These are phyloP conservation scores for Poecile montanus DNA, from an alignment of 2,797 vertebrate species.

Conservation along the genomic window DNA sequence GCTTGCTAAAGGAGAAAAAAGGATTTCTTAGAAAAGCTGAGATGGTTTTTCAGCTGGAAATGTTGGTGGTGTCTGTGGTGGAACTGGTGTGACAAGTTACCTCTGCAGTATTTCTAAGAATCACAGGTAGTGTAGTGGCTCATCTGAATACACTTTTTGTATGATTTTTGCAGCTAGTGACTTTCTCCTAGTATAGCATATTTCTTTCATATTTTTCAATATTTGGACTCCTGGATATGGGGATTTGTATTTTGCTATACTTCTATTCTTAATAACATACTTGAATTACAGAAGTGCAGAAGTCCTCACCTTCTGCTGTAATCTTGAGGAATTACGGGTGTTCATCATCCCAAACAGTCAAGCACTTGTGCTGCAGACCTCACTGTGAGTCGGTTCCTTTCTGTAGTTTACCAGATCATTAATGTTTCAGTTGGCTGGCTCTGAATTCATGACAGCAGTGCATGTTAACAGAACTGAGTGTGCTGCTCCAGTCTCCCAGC, in stretches of 20 bases:
- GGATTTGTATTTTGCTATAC: not conserved
- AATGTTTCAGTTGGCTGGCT: slow-evolving; percentile 45
- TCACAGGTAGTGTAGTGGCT: not conserved
- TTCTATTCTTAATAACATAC: not conserved
- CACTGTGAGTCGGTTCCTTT: not conserved
- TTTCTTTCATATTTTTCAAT: not conserved
- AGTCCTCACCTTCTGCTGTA: not conserved
- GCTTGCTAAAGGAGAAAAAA: slow-evolving; percentile 25
- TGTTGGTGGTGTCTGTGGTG: slow-evolving; percentile 19
- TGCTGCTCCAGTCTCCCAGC: not conserved
- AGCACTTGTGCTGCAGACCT: not conserved
- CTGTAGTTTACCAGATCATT: slow-evolving; percentile 19
- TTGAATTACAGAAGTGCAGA: not conserved
- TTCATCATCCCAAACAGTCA: slow-evolving; percentile 11
- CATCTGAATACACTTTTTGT: not conserved
- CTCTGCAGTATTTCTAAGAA: slow-evolving; percentile 41
- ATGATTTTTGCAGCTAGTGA: not conserved
- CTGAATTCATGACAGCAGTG: slow-evolving; percentile 4
- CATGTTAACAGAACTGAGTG: not conserved
- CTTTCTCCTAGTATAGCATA: not conserved
- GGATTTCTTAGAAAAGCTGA: slow-evolving; percentile 49
- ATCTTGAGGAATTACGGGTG: not conserved
- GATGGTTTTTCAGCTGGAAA: slow-evolving; percentile 22
- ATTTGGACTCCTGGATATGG: not conserved
- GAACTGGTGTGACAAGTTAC: slow-evolving; percentile 10